These are phyloP conservation scores for Hemicrepidius hirtus DNA, from an alignment of 2,888 invertebrate species.

Conservation along the genomic window DNA sequence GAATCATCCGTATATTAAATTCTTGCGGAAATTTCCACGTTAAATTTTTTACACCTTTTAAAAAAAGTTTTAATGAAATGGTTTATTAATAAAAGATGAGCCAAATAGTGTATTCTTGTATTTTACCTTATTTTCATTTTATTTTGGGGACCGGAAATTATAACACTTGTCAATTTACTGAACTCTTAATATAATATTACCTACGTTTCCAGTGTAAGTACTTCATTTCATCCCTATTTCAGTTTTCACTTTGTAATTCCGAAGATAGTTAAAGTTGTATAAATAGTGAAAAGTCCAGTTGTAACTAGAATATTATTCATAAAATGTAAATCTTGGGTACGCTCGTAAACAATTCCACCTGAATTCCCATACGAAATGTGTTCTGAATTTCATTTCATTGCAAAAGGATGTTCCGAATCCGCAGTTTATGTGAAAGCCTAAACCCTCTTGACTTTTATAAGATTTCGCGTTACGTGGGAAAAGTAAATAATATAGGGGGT, in stretches of 20 bases:
- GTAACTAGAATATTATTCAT: not conserved
- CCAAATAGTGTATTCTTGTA: not conserved
- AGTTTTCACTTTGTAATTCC: not conserved
- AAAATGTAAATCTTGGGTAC: slow-evolving; percentile 20
- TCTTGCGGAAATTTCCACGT: not conserved
- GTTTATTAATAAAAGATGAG: slow-evolving; percentile 5
- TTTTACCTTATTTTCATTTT: not conserved
- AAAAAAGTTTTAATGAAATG: slow-evolving; percentile 2
- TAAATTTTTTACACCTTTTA: not conserved
- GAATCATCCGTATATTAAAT: no score
- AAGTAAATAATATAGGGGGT: slow-evolving; percentile 32
- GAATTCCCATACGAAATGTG: slow-evolving; percentile 26
- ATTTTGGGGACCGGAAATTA: slow-evolving; percentile 10
- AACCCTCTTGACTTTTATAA: slow-evolving; percentile 42
- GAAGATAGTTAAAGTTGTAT: not conserved
- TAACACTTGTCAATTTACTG: slow-evolving; percentile 3
- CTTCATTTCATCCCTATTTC: slow-evolving; percentile 3
- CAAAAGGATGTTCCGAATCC: slow-evolving; percentile 38
- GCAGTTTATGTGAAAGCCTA: slow-evolving; percentile 40
- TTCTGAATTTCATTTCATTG: slow-evolving; percentile 37
- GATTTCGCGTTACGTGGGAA: slow-evolving; percentile 37
- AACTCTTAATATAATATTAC: slow-evolving; percentile 15
- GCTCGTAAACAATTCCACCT: slow-evolving; percentile 20
- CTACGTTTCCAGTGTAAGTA: slow-evolving; percentile 13
- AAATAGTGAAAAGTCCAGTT: not conserved